Percentiles rank a stretch among this genome's conserved stretches.
phyloP scores from a whole-genome alignment of 1,140 invertebrate genomes.

The Drosophila insularis region DNA sequence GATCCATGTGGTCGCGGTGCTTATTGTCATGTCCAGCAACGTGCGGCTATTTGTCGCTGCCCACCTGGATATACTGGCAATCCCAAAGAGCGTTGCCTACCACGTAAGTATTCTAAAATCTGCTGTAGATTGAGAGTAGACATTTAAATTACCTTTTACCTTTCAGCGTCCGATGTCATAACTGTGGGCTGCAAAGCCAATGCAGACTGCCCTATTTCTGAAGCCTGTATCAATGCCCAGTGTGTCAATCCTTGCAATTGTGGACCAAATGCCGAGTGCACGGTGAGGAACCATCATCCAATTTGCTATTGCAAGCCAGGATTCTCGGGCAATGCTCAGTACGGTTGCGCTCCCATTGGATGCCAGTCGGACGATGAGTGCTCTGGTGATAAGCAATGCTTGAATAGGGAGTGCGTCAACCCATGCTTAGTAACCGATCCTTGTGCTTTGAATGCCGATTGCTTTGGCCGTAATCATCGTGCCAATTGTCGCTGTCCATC shows the following conservation, averaged over 20 bases:
- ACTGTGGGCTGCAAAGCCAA: slow-evolving; percentile 89
- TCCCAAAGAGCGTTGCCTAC: slow-evolving; percentile 87
- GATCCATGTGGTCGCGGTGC: slow-evolving; percentile 89
- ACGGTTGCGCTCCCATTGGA: slow-evolving; percentile 90
- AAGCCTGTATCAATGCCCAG: slow-evolving; percentile 90
- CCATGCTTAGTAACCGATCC: slow-evolving; percentile 90
- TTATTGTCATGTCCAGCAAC: slow-evolving; percentile 90
- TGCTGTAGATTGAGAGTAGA: background rate
- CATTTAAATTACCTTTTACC: background rate
- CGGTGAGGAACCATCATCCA: slow-evolving; percentile 91
- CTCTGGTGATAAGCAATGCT: slow-evolving; percentile 88
- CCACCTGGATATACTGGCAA: slow-evolving; percentile 90
- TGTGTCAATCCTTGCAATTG: slow-evolving; percentile 94
- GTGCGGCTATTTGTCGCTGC: slow-evolving; percentile 90
- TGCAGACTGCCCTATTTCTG: slow-evolving; percentile 89
- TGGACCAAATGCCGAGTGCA: slow-evolving; percentile 91
- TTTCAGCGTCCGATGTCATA: slow-evolving; percentile 83
- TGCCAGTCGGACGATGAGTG: slow-evolving; percentile 93
- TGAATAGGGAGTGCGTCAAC: slow-evolving; percentile 91
- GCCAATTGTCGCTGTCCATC: slow-evolving; percentile 89
- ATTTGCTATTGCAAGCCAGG: slow-evolving; percentile 90
- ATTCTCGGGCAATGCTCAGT: slow-evolving; percentile 92
- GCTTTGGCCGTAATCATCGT: slow-evolving; percentile 89
- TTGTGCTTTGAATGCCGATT: slow-evolving; percentile 92
- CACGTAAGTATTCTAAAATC: slow-evolving; percentile 86